Conservation (phyloP, 2,797 vertebrate genomes). For the Harpagifer antarcticus region DNA sequence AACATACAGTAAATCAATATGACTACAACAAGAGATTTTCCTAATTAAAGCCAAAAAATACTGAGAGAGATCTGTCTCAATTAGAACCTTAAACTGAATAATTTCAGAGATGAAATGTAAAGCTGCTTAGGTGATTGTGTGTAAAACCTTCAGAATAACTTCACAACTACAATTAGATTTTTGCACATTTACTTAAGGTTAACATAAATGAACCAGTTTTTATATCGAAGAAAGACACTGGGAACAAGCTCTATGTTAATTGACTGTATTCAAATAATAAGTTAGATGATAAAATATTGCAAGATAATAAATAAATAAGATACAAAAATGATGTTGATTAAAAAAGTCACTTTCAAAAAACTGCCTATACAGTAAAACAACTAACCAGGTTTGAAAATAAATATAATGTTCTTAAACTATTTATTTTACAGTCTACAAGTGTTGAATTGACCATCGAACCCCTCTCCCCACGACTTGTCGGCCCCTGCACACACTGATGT, state of each 20-base stretch:
- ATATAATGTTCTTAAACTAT: background rate
- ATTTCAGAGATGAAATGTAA: background rate
- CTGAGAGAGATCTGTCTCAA: background rate
- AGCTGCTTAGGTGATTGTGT: background rate
- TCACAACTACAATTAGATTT: too few species aligned
- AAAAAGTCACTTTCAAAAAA: background rate
- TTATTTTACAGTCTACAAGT: background rate
- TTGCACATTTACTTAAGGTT: too few species aligned
- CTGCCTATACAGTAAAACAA: too few species aligned
- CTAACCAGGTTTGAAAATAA: background rate
- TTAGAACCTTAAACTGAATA: background rate
- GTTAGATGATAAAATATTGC: background rate
- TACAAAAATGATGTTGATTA: background rate
- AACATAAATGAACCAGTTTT: background rate
- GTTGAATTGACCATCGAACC: slow-evolving; percentile 13
- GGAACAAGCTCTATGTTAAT: background rate
- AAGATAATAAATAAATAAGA: background rate
- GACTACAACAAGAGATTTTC: slow-evolving; percentile 22
- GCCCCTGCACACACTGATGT: slow-evolving; percentile 33
- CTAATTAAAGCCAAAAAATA: slow-evolving; percentile 1
- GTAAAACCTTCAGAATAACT: too few species aligned
- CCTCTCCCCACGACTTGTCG: slow-evolving; percentile 20
- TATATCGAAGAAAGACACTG: background rate
- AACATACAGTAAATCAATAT: slow-evolving; percentile 53
- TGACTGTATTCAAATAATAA: too few species aligned